Evolutionary conservation across 2,113 vertebrate genomes (phyloP).

Genomic region (Mesembrinibis cayennensis): DNA sequence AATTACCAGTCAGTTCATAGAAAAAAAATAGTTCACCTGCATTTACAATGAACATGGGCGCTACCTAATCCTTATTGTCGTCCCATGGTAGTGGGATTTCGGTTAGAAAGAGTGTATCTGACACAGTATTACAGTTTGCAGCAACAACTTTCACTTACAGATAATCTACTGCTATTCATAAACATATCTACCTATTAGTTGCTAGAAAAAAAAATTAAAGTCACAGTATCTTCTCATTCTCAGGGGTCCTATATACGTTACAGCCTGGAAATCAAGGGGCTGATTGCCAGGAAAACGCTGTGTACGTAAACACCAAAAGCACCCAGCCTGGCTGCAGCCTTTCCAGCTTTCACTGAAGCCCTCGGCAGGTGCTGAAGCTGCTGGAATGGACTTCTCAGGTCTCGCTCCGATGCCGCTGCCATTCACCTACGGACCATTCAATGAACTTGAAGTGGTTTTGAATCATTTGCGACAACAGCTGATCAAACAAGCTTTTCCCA

Average conservation of each 20-base stretch:
- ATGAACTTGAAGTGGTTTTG: not conserved
- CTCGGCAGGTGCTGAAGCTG: not conserved
- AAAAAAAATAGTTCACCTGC: not conserved
- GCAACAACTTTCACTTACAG: not conserved
- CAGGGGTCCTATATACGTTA: not conserved
- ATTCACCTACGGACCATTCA: rapidly evolving
- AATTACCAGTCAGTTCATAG: not conserved
- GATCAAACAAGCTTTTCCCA: not conserved
- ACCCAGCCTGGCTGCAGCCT: not conserved
- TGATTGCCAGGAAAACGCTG: not conserved
- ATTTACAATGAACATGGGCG: not conserved
- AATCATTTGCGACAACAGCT: not conserved
- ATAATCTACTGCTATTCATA: not conserved
- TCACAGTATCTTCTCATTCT: not conserved
- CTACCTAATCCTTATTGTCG: not conserved
- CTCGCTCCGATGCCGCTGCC: not conserved
- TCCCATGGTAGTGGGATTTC: not conserved
- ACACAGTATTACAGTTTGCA: not conserved
- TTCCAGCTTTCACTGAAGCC: not conserved
- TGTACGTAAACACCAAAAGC: not conserved
- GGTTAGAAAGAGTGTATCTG: not conserved
- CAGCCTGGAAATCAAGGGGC: not conserved
- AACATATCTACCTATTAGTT: not conserved
- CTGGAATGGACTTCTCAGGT: not conserved
- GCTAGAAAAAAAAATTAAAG: not conserved